A percentile compares a stretch with the other conserved stretches of the same genome.
Evolutionary conservation across 2,797 vertebrate genomes (phyloP).

Genomic region (Denticeps clupeoides): DNA sequence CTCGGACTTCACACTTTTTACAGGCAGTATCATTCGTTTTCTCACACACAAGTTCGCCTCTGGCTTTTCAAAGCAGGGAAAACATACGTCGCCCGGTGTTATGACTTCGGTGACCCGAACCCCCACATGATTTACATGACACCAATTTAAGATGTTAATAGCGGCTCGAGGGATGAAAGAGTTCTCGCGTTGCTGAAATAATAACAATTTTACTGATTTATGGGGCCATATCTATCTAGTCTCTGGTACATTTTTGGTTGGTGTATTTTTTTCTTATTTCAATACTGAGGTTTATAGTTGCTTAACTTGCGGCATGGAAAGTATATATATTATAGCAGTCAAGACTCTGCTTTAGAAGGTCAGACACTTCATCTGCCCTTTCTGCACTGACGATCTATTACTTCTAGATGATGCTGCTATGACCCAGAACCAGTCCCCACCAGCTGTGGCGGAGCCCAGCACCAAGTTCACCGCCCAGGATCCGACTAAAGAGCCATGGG

Average conservation of each 20-base stretch:
- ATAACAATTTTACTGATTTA: constrained; percentile 20
- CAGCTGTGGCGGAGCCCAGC: constrained; percentile 20
- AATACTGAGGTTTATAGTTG: constrained; percentile 5
- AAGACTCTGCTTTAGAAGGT: no score
- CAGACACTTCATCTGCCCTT: no score
- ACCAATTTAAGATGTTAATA: constrained; percentile 16
- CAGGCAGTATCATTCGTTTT: constrained; percentile 10
- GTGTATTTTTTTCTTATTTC: background rate
- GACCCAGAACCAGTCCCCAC: constrained; percentile 20
- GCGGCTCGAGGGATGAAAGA: constrained; percentile 21
- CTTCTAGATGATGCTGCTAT: constrained; percentile 30
- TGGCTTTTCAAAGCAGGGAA: constrained; percentile 12
- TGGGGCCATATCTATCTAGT: constrained; percentile 15
- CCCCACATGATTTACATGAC: constrained; percentile 25
- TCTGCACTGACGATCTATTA: constrained; percentile 2
- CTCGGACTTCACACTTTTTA: constrained; percentile 15
- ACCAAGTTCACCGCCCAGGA: constrained; percentile 16
- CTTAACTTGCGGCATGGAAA: background rate
- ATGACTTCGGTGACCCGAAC: constrained; percentile 16
- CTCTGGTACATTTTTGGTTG: constrained; percentile 5
- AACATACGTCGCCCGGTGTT: constrained; percentile 25
- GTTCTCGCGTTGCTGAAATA: constrained; percentile 21
- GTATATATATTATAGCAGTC: no score
- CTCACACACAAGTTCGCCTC: constrained; percentile 13
- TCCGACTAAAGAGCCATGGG: constrained; percentile 28